phyloP scores from a whole-genome alignment of 1,140 invertebrate species.

The Hesperophylax magnus region DNA sequence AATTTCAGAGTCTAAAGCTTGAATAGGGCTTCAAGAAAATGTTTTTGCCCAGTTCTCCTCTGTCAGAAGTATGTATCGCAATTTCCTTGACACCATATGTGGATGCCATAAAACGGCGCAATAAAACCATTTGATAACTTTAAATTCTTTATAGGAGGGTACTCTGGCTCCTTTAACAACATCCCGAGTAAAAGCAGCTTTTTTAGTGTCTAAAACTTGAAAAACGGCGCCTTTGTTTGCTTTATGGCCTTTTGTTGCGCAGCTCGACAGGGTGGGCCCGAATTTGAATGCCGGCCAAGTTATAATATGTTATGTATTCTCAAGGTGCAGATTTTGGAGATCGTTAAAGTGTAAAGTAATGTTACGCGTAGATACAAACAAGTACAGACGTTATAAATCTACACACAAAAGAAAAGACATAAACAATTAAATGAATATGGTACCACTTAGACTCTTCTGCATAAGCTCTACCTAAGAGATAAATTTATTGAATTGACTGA shows the following conservation, averaged over 20 bases:
- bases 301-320: neutral
- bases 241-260: neutral
- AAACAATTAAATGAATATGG: no score
- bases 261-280: neutral
- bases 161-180: neutral
- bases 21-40: no score
- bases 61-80: neutral
- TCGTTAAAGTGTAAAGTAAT: neutral
- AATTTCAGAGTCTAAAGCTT: no score
- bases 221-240: slow-evolving; percentile 1
- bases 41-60: neutral
- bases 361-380: neutral
- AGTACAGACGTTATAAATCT: no score
- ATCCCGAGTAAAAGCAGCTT: neutral
- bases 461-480: no score
- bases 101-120: slow-evolving; percentile 9
- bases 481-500: no score
- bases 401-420: no score
- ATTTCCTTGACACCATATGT: slow-evolving; percentile 26
- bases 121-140: slow-evolving; percentile 33
- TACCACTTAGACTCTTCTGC: no score
- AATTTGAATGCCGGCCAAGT: neutral
- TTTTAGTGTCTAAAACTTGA: slow-evolving; percentile 17
- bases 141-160: slow-evolving; percentile 3
- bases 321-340: neutral